Conservation (phyloP, 2,797 vertebrate genomes). For the Sebastes taczanowskii region DNA sequence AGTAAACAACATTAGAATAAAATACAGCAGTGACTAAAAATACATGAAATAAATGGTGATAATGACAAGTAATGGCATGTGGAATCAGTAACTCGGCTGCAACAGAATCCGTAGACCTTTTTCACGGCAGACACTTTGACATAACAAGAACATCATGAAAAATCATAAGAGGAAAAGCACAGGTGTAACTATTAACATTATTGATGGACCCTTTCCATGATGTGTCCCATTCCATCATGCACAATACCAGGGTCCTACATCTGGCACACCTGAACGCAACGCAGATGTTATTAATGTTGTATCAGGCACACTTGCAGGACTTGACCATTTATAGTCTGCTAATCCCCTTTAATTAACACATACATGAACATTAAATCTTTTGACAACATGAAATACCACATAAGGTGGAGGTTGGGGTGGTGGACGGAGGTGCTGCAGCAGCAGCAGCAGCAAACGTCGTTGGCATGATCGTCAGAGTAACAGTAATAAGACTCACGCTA, state of each 20-base stretch:
- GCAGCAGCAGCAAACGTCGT: neutral
- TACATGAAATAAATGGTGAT: constrained; percentile 10
- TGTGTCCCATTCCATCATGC: constrained; percentile 7
- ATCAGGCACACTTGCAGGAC: neutral
- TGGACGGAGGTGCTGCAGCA: neutral
- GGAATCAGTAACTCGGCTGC: constrained; percentile 14
- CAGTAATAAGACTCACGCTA: neutral
- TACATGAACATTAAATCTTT: neutral
- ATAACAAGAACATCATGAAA: constrained; percentile 60
- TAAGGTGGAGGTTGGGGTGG: neutral
- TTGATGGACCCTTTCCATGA: constrained; percentile 32
- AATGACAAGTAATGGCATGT: neutral
- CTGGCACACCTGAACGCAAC: neutral
- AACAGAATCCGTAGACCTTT: constrained; percentile 2
- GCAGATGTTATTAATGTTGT: neutral
- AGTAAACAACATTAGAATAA: neutral
- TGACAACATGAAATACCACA: neutral
- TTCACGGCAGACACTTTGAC: constrained; percentile 42
- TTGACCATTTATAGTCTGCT: neutral
- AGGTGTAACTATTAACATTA: constrained; percentile 56
- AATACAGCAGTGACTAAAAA: constrained; percentile 16
- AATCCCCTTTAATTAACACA: neutral
- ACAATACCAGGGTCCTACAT: neutral
- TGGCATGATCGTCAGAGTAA: neutral
- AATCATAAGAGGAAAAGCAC: constrained; percentile 42